These are phyloP conservation scores for Eubucco bourcierii DNA, from an alignment of 2,113 vertebrate genomes.

Conservation along the genomic window DNA sequence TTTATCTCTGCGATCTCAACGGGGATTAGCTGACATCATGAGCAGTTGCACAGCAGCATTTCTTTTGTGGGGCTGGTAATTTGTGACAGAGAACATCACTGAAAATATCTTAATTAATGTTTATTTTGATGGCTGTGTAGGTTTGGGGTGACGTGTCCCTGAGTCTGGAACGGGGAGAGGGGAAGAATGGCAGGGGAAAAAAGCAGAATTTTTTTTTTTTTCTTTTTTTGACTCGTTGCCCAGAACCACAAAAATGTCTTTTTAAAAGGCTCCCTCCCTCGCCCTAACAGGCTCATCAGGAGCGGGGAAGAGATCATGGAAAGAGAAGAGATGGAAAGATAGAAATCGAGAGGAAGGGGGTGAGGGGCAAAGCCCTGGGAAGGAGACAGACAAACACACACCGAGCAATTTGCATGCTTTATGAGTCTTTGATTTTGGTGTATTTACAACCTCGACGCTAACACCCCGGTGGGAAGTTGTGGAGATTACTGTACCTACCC, in stretches of 20 bases:
- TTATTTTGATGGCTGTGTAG: constrained; percentile 66
- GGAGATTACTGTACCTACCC: constrained; percentile 50
- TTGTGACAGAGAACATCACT: constrained; percentile 49
- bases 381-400: constrained; percentile 58
- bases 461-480: constrained; percentile 59
- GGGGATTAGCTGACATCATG: constrained; percentile 54
- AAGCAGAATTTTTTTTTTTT: neutral
- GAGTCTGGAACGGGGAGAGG: neutral
- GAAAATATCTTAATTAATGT: constrained; percentile 67
- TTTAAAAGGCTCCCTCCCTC: constrained; percentile 54
- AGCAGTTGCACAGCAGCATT: constrained; percentile 21
- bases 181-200: neutral
- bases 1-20: constrained; percentile 25
- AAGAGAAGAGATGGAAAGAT: constrained; percentile 57
- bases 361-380: constrained; percentile 58
- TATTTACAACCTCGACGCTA: constrained; percentile 57
- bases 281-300: constrained; percentile 48
- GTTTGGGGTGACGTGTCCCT: constrained; percentile 57
- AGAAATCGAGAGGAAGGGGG: constrained; percentile 45
- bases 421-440: constrained; percentile 64
- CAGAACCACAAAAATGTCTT: constrained; percentile 70
- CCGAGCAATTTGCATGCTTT: constrained; percentile 66
- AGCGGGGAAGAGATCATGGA: constrained; percentile 34
- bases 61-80: constrained; percentile 56
- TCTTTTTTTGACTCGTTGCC: constrained; percentile 58